phyloP scores from a whole-genome alignment of 2,797 vertebrate genomes.

The Protonibea diacanthus region DNA sequence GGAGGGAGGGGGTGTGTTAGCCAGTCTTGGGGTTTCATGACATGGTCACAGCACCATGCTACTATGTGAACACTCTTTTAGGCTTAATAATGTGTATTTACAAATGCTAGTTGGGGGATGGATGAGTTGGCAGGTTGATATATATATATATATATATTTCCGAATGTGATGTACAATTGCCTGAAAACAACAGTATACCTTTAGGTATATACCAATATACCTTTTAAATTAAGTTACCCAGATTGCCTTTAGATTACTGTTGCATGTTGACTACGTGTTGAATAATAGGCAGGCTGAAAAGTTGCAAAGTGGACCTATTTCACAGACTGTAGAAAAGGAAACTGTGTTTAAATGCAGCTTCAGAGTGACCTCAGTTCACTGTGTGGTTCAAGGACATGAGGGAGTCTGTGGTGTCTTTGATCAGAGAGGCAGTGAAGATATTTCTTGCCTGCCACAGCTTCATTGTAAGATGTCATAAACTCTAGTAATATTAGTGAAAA shows the following conservation, averaged over 20 bases:
- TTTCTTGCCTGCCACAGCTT: neutral
- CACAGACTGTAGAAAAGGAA: neutral
- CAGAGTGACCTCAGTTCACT: slow-evolving; percentile 49
- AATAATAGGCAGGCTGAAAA: neutral
- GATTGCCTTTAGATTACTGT: neutral
- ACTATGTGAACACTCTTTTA: slow-evolving; percentile 25
- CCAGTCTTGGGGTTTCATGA: slow-evolving; percentile 63
- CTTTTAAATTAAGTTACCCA: neutral
- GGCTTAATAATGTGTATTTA: slow-evolving; percentile 20
- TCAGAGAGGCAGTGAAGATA: slow-evolving; percentile 25
- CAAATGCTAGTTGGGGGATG: neutral
- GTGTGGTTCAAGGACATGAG: slow-evolving; percentile 34
- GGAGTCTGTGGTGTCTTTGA: slow-evolving; percentile 27
- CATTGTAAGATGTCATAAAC: neutral
- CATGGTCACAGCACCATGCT: slow-evolving; percentile 50
- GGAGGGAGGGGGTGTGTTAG: slow-evolving; percentile 39
- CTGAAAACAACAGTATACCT: neutral
- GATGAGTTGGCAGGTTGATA: neutral
- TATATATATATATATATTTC: neutral
- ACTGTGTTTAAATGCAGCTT: slow-evolving; percentile 22
- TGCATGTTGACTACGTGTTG: neutral
- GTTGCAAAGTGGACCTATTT: neutral
- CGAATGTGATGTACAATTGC: neutral
- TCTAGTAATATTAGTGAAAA: neutral
- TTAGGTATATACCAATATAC: neutral